These are phyloP conservation scores for Auanema freiburgensis DNA, from an alignment of 2,888 invertebrate genomes.

Conservation along the genomic window DNA sequence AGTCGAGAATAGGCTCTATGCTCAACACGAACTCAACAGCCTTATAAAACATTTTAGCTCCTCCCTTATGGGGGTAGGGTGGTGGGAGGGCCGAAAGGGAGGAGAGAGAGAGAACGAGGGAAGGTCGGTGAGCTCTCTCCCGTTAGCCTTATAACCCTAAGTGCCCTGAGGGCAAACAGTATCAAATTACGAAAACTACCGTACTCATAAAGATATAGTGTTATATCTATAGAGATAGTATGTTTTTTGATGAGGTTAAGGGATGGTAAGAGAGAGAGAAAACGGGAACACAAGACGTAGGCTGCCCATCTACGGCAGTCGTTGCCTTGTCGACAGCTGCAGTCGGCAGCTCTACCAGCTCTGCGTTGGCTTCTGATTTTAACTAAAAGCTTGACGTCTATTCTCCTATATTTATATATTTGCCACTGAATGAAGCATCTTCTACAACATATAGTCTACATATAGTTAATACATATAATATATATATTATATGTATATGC, in stretches of 20 bases:
- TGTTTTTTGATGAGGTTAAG: slow-evolving; percentile 4
- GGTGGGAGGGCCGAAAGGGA: too few species aligned
- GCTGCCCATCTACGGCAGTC: too few species aligned
- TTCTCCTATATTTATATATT: too few species aligned
- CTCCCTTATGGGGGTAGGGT: neutral
- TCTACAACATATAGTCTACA: slow-evolving; percentile 13
- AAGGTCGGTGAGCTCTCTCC: too few species aligned
- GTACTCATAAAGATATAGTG: slow-evolving; percentile 5
- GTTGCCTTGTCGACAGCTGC: too few species aligned
- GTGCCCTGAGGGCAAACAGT: slow-evolving; percentile 21
- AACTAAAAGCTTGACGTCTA: too few species aligned
- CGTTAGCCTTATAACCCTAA: neutral
- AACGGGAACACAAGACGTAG: neutral
- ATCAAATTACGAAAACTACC: slow-evolving; percentile 18
- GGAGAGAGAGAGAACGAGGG: too few species aligned
- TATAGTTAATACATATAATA: neutral
- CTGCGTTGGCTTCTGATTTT: too few species aligned
- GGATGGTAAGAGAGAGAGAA: slow-evolving; percentile 3
- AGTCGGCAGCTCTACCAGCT: too few species aligned
- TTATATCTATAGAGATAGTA: slow-evolving; percentile 17
- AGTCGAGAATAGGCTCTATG: slow-evolving; percentile 14
- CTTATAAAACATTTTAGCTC: neutral
- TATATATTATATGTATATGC: neutral
- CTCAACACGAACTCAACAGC: neutral
- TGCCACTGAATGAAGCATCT: slow-evolving; percentile 10